Base-by-base conservation (phyloP, 1,140 invertebrate species). In the Polypedilum vanderplanki region DNA sequence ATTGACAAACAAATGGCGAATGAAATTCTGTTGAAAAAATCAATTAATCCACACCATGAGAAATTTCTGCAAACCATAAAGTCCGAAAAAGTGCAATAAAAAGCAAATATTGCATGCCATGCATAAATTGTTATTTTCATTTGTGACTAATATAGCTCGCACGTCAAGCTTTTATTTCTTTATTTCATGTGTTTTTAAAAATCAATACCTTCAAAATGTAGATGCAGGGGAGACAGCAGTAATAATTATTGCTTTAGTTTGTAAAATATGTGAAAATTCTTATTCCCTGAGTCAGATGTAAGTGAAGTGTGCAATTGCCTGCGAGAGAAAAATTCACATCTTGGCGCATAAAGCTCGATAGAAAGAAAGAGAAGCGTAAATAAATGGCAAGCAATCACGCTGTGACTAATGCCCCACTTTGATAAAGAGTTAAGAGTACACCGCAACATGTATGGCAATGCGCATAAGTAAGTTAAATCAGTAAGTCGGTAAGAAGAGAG, bases 391-490 rank as follows among this genome's bases (percentile, higher is more conserved):
- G 46, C 46, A 57, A 70, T 22, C 65, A 70, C 18, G 65, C 65
- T 70, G 65, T 70, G 65, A 70, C 65, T 70, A 70, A 70, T 70
- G 65, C 17, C 65, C 65, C 20, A 70, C 17, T 20, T 70, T 70
- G 65, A 70, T 70, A 20, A 70, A 70, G 65, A 18, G 17, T 22
- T n/a, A 17, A 70, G n/a, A 70, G 17, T n/a, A n/a, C n/a, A n/a
- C 65, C 3, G 20, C 65, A 70, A 70, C 18, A 70, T 46, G 10
- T 3, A 57, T 57, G 46, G 46, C 46, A 57, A n/a, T 12, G 41
- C n/a, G n/a, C n/a, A n/a, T n/a, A n/a, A n/a, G n/a, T n/a, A n/a
- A n/a, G n/a, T n/a, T n/a, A n/a, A n/a, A n/a, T n/a, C n/a, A n/a
- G n/a, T n/a, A 46, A 46, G 41, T 15, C 24, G 24, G 24, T 46